Conservation (phyloP, 1,140 invertebrate genomes). For the Brachionus manjavacas region DNA sequence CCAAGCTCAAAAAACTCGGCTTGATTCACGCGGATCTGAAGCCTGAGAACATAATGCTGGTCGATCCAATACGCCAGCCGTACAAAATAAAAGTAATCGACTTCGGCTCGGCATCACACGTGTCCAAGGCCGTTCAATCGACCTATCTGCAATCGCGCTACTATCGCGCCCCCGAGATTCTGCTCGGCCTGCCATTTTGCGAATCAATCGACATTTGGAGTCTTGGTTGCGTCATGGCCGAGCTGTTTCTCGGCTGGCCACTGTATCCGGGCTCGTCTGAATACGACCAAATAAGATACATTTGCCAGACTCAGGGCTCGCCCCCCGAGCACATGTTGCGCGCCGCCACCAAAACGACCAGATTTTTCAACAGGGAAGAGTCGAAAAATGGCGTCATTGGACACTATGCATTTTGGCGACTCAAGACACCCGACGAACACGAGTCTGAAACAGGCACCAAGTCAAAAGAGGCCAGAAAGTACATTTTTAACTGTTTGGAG, state of each 20-base stretch:
- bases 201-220: conserved; percentile 99
- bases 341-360: conserved; percentile 92
- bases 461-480: conserved; percentile 97
- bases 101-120: conserved; percentile 97
- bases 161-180: conserved; percentile 96
- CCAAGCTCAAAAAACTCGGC: conserved; percentile 96
- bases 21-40: conserved; percentile 98
- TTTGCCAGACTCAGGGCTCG: conserved; percentile 82
- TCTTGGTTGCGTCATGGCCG: conserved; percentile 95
- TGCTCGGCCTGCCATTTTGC: conserved; percentile 92
- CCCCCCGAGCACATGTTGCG: conserved; percentile 98
- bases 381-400: conserved; percentile 3
- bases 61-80: conserved; percentile 91
- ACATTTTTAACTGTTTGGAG: conserved; percentile 98
- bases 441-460: conserved; percentile 95
- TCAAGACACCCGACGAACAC: conserved; percentile 92
- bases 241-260: conserved; percentile 98
- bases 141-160: conserved; percentile 98
- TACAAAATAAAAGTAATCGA: conserved; percentile 95
- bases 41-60: conserved; percentile 99
- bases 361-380: conserved; percentile 83
- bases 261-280: conserved; percentile 98
- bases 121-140: conserved; percentile 97
- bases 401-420: conserved; percentile 70
- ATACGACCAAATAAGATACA: conserved; percentile 97